Evolutionary conservation across 2,888 invertebrate genomes (phyloP).

Genomic region (Dusona sp.): DNA sequence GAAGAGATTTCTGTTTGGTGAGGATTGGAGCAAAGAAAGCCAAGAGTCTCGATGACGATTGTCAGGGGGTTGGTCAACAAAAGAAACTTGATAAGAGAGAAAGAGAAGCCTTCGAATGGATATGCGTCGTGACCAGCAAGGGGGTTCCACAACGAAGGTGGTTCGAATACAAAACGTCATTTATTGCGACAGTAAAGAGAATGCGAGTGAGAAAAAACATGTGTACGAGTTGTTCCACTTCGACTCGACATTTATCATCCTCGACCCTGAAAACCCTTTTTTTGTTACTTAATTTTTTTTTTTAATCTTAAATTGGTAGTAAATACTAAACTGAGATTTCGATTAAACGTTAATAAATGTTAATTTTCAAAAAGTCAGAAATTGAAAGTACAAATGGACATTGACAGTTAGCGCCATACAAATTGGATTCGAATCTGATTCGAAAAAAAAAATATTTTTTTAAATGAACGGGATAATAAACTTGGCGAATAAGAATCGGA

Average conservation of each 20-base stretch:
- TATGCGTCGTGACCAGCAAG: conserved; percentile 54
- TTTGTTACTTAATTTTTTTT: not conserved
- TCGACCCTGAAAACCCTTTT: not conserved
- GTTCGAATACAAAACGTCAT: conserved; percentile 72
- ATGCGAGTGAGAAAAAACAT: conserved; percentile 54
- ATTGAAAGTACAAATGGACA: not conserved
- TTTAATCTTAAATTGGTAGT: too few species aligned
- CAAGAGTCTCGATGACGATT: conserved; percentile 75
- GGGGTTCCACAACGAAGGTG: conserved; percentile 65
- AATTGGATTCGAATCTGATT: not conserved
- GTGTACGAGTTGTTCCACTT: conserved; percentile 22
- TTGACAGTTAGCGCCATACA: not conserved
- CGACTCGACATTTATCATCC: not conserved
- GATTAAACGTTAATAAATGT: not conserved
- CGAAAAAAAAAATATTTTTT: not conserved
- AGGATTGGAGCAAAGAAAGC: conserved; percentile 73
- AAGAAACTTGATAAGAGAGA: conserved; percentile 42
- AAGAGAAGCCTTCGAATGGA: conserved; percentile 23
- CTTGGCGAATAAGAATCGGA: not conserved
- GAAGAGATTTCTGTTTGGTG: conserved; percentile 55
- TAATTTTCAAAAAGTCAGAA: not conserved
- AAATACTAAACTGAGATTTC: not conserved
- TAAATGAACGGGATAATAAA: not conserved
- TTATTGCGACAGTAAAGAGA: conserved; percentile 31
- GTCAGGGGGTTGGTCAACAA: conserved; percentile 26